Evolutionary conservation across 1,140 invertebrate species (phyloP).

Genomic region (Brachystomella parvula): DNA sequence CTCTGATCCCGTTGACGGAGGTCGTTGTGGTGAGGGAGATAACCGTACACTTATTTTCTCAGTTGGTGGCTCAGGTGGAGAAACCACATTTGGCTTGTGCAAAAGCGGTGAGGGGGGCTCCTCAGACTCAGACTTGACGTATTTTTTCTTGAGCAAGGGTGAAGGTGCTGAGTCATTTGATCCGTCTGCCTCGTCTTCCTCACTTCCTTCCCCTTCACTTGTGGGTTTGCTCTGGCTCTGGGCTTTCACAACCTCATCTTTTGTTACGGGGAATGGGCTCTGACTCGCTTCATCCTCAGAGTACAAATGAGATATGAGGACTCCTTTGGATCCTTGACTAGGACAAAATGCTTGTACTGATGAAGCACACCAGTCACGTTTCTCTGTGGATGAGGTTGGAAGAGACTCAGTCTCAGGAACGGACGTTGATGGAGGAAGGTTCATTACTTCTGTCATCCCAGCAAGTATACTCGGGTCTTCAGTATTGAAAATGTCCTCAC

Average conservation of each 20-base stretch:
- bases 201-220: background rate
- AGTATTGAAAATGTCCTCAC: constrained; percentile 28
- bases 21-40: background rate
- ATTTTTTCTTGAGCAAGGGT: constrained; percentile 29
- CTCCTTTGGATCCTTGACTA: constrained; percentile 24
- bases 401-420: background rate
- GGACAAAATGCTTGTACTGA: constrained; percentile 27
- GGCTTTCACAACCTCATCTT: constrained; percentile 2
- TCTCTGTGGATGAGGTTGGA: too few species aligned
- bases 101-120: background rate
- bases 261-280: constrained; percentile 14
- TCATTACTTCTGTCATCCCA: constrained; percentile 30
- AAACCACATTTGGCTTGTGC: background rate
- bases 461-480: constrained; percentile 32
- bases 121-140: constrained; percentile 16
- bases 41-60: background rate
- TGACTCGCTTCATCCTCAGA: constrained; percentile 34
- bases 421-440: background rate
- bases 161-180: constrained; percentile 31
- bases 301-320: constrained; percentile 36
- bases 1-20: background rate
- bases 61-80: background rate
- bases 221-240: background rate
- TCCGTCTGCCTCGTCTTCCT: constrained; percentile 12
- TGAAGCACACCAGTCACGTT: constrained; percentile 27